These are phyloP conservation scores for Xestoiulus laeticollis DNA, from an alignment of 2,888 invertebrate genomes.

Conservation along the genomic window DNA sequence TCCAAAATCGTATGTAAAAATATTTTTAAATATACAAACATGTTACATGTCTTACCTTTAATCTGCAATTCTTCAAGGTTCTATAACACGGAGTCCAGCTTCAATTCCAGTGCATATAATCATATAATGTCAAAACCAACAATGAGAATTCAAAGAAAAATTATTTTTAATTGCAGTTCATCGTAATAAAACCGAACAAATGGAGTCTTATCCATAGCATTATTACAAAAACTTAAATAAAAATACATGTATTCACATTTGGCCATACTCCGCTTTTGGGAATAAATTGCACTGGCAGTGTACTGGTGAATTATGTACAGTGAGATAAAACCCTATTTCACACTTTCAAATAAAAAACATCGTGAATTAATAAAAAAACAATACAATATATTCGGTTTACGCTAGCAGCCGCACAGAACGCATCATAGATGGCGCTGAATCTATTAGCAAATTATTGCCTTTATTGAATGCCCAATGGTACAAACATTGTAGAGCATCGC, in stretches of 20 bases:
- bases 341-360: neutral
- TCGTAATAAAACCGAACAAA: neutral
- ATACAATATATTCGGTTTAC: too few relatives aligned
- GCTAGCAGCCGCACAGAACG: too few relatives aligned
- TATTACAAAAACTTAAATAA: neutral
- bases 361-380: too few relatives aligned
- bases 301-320: neutral
- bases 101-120: too few relatives aligned
- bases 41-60: neutral
- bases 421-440: too few relatives aligned
- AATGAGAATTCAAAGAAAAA: neutral
- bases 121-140: neutral
- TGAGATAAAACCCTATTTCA: neutral
- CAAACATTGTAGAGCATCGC: too few relatives aligned
- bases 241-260: neutral
- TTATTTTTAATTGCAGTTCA: neutral
- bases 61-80: neutral
- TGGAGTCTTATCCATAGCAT: neutral
- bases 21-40: too few relatives aligned
- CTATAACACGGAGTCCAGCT: neutral
- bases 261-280: neutral
- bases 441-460: too few relatives aligned
- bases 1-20: too few relatives aligned
- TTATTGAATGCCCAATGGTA: too few relatives aligned
- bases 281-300: neutral